Conservation (phyloP, 2,113 vertebrate species). For the Chinchilla lanigera region DNA sequence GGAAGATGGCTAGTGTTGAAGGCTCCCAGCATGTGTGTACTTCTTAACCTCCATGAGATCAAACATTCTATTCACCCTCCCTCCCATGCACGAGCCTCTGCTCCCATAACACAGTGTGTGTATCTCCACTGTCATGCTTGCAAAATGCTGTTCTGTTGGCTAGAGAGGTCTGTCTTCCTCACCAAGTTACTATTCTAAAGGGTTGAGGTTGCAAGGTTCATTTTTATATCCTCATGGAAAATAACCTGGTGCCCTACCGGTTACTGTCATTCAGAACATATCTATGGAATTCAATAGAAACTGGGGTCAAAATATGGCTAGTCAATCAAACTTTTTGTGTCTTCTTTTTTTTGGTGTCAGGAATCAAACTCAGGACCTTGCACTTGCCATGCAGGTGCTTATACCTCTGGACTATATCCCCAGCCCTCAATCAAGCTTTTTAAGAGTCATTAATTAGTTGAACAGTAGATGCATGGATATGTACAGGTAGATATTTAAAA, state of each 20-base stretch:
- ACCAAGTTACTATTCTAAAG: not conserved
- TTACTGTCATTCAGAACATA: not conserved
- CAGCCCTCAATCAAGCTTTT: too few species aligned
- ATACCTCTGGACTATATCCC: too few species aligned
- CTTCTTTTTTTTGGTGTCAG: too few species aligned
- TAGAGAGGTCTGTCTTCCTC: not conserved
- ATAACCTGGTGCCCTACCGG: not conserved
- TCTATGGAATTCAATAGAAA: slow-evolving; percentile 24
- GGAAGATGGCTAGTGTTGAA: not conserved
- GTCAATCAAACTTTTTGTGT: too few species aligned
- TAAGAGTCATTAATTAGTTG: not conserved
- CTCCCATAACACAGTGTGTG: not conserved
- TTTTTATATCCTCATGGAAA: not conserved
- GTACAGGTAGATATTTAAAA: not conserved
- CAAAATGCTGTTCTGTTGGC: not conserved
- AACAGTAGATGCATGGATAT: not conserved
- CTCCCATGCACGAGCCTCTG: not conserved
- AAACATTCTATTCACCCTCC: not conserved
- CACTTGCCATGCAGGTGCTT: too few species aligned
- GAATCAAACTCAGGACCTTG: too few species aligned
- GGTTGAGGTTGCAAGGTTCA: not conserved
- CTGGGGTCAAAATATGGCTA: not conserved
- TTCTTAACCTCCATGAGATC: not conserved
- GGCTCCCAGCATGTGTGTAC: not conserved
- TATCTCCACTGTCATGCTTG: not conserved